Base-by-base conservation (phyloP, 2,797 vertebrate species). In the Xerus rutilus region DNA sequence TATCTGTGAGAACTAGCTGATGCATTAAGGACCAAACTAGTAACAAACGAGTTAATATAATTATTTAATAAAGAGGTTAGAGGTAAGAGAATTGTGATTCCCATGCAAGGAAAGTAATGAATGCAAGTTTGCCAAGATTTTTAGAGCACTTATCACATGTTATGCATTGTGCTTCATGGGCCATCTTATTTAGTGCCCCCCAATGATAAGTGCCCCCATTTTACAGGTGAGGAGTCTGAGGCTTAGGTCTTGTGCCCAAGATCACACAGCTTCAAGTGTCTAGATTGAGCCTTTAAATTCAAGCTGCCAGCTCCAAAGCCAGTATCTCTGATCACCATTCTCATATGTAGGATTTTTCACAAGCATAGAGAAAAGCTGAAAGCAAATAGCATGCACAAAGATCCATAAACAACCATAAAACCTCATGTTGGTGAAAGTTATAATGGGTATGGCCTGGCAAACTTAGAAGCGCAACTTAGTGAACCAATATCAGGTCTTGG, bases 191-290 rank as follows among this genome's bases (percentile, higher is more conserved):
- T 73, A 67, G 45, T 30, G 35, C 39, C 30, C 57, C 3, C 11
- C 64, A 18, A 10, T 81, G 15, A 7, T 43, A 76, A 67, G 43
- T 47, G 67, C n/a, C 39, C 79, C 84, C 47, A n/a, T 47, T 93
- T 92, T 81, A 93, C 70, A 89, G 43, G 45, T 78, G 64, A 54
- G 49, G 35, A 78, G 49, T 64, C 69, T 70, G 15, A 73, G 35
- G 49, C 3, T 87, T 74, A 83, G 64, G 15, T 57, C 49, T 59
- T 95, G 21, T 73, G 52, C 28, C 32, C 64, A 67, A 54, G 43
- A 78, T 86, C 79, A 86, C 74, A 65, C n/a, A 91, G 85, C 52
- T 84, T 30, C 39, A 70, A 73, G 73, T 57, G 10, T 93, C 62
- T 73, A 91, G 23, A 86, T 73, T 43, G 54, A 78, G 13, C 74